phyloP scores from a whole-genome alignment of 23 tunicate genomes.

The Oikopleura vanhoeffeni region DNA sequence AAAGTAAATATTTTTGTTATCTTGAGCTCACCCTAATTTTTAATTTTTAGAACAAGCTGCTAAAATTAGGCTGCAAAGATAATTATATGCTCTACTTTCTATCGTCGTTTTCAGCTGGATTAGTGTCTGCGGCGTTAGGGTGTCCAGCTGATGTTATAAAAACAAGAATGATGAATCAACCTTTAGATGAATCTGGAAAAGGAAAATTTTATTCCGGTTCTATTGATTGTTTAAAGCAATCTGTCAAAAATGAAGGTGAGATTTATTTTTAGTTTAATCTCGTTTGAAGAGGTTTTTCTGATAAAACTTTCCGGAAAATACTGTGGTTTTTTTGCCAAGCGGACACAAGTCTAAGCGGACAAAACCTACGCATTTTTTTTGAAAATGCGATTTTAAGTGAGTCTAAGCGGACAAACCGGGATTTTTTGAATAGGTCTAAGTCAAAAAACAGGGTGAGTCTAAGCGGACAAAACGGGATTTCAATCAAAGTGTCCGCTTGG shows the following conservation, averaged over 20 bases:
- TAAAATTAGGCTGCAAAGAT: not conserved
- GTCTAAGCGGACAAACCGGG: too few species aligned
- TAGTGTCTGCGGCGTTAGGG: constrained; percentile 52
- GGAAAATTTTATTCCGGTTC: constrained; percentile 52
- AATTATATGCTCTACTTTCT: not conserved
- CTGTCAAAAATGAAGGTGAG: constrained; percentile 45
- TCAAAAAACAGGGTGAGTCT: too few species aligned
- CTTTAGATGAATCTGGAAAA: constrained; percentile 34
- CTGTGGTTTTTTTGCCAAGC: too few species aligned
- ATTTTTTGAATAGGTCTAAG: too few species aligned
- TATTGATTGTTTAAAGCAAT: constrained; percentile 45
- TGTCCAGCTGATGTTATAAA: constrained; percentile 96
- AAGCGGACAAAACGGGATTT: too few species aligned
- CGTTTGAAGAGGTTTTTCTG: too few species aligned
- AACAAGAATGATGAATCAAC: constrained; percentile 92
- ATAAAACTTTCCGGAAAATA: too few species aligned
- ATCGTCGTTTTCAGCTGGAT: constrained; percentile 32
- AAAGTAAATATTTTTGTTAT: constrained; percentile 18
- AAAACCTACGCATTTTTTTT: too few species aligned
- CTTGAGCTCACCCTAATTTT: not conserved
- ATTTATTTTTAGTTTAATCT: too few species aligned
- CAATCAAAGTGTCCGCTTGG: too few species aligned
- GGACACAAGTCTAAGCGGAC: too few species aligned
- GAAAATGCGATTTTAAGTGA: too few species aligned
- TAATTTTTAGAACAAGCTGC: not conserved